A percentile compares a stretch with the other conserved stretches of the same genome.
These are phyloP conservation scores for Cheiracanthium punctorium DNA, from an alignment of 2,888 invertebrate species.

Conservation along the genomic window DNA sequence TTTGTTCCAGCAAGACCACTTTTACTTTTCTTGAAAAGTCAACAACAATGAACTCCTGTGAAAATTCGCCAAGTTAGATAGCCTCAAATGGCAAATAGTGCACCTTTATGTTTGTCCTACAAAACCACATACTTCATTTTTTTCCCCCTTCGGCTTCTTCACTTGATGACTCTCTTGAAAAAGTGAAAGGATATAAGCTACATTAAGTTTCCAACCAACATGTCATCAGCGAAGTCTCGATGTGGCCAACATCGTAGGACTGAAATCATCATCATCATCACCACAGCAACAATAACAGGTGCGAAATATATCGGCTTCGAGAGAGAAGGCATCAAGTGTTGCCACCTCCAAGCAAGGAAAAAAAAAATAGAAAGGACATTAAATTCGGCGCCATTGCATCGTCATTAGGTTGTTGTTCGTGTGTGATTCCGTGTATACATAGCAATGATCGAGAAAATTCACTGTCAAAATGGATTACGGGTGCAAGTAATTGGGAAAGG, in stretches of 20 bases:
- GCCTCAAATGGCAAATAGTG: not conserved
- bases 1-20: no score
- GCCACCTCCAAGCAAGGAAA: no score
- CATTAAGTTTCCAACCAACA: not conserved
- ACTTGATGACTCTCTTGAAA: not conserved
- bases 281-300: constrained; percentile 18
- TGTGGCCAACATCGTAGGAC: not conserved
- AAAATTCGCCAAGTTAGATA: not conserved
- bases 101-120: constrained; percentile 17
- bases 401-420: not conserved
- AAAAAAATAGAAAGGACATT: not conserved
- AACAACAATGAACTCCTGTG: not conserved
- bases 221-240: constrained; percentile 4
- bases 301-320: not conserved
- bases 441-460: no score
- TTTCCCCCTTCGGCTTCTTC: not conserved
- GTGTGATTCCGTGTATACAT: not conserved
- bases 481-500: not conserved
- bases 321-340: not conserved
- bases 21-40: no score
- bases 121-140: constrained; percentile 16
- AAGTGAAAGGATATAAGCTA: constrained; percentile 19
- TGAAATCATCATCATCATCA: not conserved
- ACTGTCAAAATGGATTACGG: not conserved
- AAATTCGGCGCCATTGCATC: not conserved